phyloP scores from a whole-genome alignment of 2,797 vertebrate species.

The Crax fasciolata region DNA sequence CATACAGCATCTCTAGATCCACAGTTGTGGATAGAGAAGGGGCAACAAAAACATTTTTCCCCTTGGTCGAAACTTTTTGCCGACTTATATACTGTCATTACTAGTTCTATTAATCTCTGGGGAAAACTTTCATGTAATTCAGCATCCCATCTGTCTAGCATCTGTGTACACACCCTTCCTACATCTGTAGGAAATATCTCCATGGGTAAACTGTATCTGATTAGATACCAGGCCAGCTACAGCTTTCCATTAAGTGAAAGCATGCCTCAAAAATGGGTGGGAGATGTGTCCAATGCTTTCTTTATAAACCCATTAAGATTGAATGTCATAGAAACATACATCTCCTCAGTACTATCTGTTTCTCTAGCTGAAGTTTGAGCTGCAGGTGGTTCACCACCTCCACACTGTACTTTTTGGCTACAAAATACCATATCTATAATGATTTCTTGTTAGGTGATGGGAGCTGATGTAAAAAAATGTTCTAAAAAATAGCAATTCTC shows the following conservation, averaged over 20 bases:
- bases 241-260: not conserved
- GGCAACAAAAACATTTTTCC: not conserved
- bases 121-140: not conserved
- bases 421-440: not conserved
- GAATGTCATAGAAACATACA: not conserved
- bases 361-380: not conserved
- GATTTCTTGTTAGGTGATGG: not conserved
- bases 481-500: not conserved
- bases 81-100: not conserved
- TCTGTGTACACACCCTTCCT: too few species aligned
- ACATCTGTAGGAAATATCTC: not conserved
- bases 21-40: not conserved
- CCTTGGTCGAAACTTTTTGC: not conserved
- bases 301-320: not conserved
- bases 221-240: not conserved
- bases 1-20: not conserved
- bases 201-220: not conserved
- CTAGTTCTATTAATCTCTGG: not conserved
- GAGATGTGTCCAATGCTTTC: not conserved
- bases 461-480: not conserved
- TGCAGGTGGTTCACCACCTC: not conserved
- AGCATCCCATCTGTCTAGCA: not conserved
- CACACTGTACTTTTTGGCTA: not conserved
- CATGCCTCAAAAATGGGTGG: fast-evolving
- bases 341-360: not conserved